phyloP scores from a whole-genome alignment of 1,140 invertebrate species.

The Acromyrmex heyeri region DNA sequence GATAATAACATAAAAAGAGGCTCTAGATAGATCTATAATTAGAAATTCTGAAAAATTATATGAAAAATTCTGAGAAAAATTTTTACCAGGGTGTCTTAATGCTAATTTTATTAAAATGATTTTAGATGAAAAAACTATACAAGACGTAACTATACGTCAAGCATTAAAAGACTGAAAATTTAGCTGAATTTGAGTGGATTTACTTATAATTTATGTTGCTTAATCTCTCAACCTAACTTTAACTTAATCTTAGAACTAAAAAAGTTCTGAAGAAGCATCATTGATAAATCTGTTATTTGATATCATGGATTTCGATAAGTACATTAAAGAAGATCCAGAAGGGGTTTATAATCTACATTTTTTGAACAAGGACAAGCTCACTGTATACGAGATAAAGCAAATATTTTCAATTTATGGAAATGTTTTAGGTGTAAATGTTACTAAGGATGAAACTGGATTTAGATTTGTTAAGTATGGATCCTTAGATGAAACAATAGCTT shows the following conservation, averaged over 20 bases:
- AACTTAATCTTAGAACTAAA: not conserved
- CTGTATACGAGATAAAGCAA: not conserved
- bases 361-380: conserved; percentile 42
- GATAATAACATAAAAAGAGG: no score
- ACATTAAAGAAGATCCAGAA: not conserved
- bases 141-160: not conserved
- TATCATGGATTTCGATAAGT: conserved; percentile 48
- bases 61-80: no score
- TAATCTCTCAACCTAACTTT: not conserved
- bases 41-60: no score
- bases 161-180: not conserved
- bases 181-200: not conserved
- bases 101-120: not conserved
- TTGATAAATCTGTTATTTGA: not conserved
- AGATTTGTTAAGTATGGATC: conserved; percentile 61
- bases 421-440: conserved; percentile 33
- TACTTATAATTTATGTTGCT: not conserved
- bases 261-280: not conserved
- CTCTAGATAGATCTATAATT: no score
- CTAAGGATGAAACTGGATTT: conserved; percentile 28
- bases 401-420: conserved; percentile 70
- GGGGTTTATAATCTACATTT: conserved; percentile 63
- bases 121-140: conserved; percentile 6
- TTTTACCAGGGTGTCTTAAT: not conserved
- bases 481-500: conserved; percentile 16